A percentile compares a stretch with the other conserved stretches of the same genome.
Conservation (phyloP, 2,113 vertebrate species). For the Ahaetulla prasina region DNA sequence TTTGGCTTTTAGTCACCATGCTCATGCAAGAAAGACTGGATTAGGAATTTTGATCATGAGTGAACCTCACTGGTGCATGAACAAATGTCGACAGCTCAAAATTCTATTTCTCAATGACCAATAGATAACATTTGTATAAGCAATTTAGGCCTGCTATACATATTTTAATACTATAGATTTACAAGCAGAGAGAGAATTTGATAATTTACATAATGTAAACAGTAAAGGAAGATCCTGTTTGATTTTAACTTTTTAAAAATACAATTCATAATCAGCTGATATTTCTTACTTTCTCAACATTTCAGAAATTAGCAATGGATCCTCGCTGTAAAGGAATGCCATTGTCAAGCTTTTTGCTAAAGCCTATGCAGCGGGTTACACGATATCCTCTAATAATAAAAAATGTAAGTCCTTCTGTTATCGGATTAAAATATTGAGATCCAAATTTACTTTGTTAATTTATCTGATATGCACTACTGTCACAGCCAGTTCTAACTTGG, state of each 20-base stretch:
- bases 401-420: conserved; percentile 78
- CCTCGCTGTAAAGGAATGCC: conserved; percentile 98
- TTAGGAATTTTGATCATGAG: not conserved
- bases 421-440: not conserved
- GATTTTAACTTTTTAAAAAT: not conserved
- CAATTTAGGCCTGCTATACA: not conserved
- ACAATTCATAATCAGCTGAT: conserved; percentile 36
- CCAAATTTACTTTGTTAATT: not conserved
- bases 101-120: not conserved
- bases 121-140: not conserved
- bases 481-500: not conserved
- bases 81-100: not conserved
- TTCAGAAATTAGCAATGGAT: conserved; percentile 95
- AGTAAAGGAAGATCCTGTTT: not conserved
- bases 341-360: conserved; percentile 95
- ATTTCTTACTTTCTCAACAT: conserved; percentile 47
- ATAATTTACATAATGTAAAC: not conserved
- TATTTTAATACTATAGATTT: not conserved
- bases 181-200: not conserved
- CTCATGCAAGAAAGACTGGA: not conserved
- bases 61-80: not conserved
- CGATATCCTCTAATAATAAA: conserved; percentile 98
- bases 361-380: conserved; percentile 98
- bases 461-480: not conserved
- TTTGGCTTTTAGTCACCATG: not conserved